Evolutionary conservation across 37 sponge, comb jelly and placozoan species (phyloP), one percentile per base, ranked within the genome.

Genomic region (Lycopodina hypogea): DNA sequence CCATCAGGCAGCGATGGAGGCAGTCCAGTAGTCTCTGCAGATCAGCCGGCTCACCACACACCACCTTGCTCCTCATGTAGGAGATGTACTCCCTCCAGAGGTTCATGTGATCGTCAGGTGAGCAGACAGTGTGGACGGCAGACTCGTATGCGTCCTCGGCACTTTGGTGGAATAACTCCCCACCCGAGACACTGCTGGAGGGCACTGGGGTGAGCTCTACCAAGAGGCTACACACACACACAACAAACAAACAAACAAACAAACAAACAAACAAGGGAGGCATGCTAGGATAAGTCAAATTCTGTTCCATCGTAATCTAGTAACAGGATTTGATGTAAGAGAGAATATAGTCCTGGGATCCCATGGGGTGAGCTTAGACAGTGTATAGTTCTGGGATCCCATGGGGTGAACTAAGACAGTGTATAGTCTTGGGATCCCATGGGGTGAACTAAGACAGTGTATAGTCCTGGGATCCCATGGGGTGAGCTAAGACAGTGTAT

Each of bases 141-240:
- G 81, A 79, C 41, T 86, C 86, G 48, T 63, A 86, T 29, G 81
- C 86, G 22, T 86, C 86, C 30, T 56, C 75, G 0, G 45, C 68
- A 14, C 69, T 38, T 0, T 56, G n/a, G 41, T 73, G 82, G 66
- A 72, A 51, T 52, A 67, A 48, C 15, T 60, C 56, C 38, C 58
- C 69, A 15, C 59, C 79, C 1, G 29, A 56, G 33, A 23, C 3
- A 3, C 53, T 35, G 74, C 35, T 35, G 45, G 45, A 42, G 6
- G 39, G 41, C 23, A 30, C 45, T 37, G 24, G 14, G 3, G 76
- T 75, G 52, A 85, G 55, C 72, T 85, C 71, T 6, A 78, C 72
- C 24, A 85, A 40, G n/a, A 85, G 38, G 48, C 85, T 85, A 56
- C 19, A n/a, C n/a, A n/a, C n/a, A n/a, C n/a, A n/a, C n/a, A 50